Conservation (phyloP, 2,113 vertebrate genomes). For the Setophaga kirtlandii region DNA sequence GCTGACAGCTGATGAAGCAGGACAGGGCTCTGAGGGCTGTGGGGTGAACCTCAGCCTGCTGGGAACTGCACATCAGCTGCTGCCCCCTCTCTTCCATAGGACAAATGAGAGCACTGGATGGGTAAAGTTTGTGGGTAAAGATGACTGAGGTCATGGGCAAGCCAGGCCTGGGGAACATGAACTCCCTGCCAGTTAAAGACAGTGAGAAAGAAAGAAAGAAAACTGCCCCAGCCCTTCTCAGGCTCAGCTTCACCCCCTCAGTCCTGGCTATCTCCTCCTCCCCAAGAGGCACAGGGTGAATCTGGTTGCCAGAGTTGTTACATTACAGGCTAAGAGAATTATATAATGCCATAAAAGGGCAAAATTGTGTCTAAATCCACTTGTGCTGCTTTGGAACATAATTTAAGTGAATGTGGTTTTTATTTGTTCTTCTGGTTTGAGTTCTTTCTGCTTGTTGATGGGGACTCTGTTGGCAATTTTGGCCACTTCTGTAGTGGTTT, state of each 20-base stretch:
- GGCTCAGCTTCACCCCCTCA: neutral
- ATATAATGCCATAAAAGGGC: fast-evolving
- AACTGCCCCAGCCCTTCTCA: neutral
- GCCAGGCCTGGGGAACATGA: neutral
- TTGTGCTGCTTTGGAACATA: neutral
- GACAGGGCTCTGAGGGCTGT: fast-evolving
- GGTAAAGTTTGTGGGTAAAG: no score
- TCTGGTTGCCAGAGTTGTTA: neutral
- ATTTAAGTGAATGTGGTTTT: neutral
- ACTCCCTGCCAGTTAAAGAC: neutral
- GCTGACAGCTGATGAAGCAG: fast-evolving
- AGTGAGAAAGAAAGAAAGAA: neutral
- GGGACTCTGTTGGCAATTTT: neutral
- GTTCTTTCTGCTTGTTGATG: neutral
- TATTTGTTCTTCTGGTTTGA: neutral
- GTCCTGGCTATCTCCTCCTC: fast-evolving
- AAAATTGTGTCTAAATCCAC: neutral
- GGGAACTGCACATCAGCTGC: neutral
- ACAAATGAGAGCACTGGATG: neutral
- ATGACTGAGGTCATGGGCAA: neutral
- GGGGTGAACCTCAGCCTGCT: neutral
- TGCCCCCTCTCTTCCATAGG: neutral
- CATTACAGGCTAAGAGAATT: neutral
- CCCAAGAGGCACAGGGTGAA: neutral
- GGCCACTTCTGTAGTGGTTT: neutral